Evolutionary conservation across 2,888 invertebrate species (phyloP).

Genomic region (Metacarcinus magister): DNA sequence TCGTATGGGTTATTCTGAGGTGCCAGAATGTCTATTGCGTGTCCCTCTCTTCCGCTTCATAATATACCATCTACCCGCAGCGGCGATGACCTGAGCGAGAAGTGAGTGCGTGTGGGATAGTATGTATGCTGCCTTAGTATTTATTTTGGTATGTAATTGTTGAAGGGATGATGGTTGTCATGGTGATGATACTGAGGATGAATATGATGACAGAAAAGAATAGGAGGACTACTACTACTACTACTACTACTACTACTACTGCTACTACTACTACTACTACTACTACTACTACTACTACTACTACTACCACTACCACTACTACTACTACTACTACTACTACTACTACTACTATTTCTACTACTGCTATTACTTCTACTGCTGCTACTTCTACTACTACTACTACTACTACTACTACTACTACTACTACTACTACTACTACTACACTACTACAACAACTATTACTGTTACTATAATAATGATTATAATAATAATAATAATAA

Average conservation of each 20-base stretch:
- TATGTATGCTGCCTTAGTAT: background rate
- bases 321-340: background rate
- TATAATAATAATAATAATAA: too few species aligned
- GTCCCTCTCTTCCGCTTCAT: background rate
- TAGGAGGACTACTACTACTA: background rate
- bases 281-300: conserved; percentile 37
- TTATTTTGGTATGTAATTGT: too few species aligned
- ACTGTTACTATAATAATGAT: too few species aligned
- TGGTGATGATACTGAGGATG: too few species aligned
- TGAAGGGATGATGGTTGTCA: too few species aligned
- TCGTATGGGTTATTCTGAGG: background rate
- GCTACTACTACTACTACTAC: conserved; percentile 35
- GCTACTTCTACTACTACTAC: conserved; percentile 31
- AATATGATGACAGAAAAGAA: too few species aligned
- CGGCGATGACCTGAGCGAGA: background rate
- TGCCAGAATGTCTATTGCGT: background rate
- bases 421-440: conserved; percentile 48
- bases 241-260: background rate
- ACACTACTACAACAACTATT: background rate
- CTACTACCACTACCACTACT: background rate
- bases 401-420: conserved; percentile 48
- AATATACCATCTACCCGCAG: background rate
- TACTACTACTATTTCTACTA: background rate
- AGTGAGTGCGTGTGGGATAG: background rate
- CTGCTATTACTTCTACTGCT: background rate